A percentile compares a stretch with the other conserved stretches of the same genome.
Conservation (phyloP, 2,797 vertebrate species). For the Bryconaethiops microstoma region DNA sequence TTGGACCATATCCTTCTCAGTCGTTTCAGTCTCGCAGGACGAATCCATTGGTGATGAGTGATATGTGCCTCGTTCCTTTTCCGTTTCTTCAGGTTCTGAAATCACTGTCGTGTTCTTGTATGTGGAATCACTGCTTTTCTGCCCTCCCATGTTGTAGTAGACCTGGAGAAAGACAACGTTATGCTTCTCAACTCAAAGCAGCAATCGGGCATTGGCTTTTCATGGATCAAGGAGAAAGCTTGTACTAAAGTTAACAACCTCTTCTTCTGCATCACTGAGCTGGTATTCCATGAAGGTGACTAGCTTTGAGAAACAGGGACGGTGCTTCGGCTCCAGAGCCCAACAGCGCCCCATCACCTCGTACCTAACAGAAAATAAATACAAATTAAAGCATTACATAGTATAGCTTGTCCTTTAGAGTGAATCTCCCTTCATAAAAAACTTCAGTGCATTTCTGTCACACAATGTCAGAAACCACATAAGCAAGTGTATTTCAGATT, state of each 20-base stretch:
- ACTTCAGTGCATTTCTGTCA: neutral
- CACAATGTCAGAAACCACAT: neutral
- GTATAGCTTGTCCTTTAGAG: neutral
- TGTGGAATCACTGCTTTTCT: slow-evolving; percentile 30
- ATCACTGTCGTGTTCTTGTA: slow-evolving; percentile 63
- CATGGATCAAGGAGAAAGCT: neutral
- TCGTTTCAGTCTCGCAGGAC: neutral
- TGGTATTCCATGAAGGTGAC: slow-evolving; percentile 83
- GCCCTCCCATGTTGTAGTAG: slow-evolving; percentile 67
- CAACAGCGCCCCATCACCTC: slow-evolving; percentile 88
- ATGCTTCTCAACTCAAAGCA: neutral
- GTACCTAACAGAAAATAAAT: slow-evolving; percentile 77
- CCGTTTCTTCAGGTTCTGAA: slow-evolving; percentile 55
- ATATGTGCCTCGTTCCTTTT: slow-evolving; percentile 40
- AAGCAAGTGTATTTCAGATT: neutral
- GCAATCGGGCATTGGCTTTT: neutral
- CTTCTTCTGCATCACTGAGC: slow-evolving; percentile 83
- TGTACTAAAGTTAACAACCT: slow-evolving; percentile 79
- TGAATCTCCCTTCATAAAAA: neutral
- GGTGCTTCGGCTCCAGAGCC: slow-evolving; percentile 81
- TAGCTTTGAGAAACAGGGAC: slow-evolving; percentile 87
- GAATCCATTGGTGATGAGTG: slow-evolving; percentile 14
- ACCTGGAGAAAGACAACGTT: slow-evolving; percentile 62
- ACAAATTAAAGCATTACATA: neutral
- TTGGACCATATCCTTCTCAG: neutral